Conservation (phyloP, 2,797 vertebrate genomes). For the Scolopax rusticola region DNA sequence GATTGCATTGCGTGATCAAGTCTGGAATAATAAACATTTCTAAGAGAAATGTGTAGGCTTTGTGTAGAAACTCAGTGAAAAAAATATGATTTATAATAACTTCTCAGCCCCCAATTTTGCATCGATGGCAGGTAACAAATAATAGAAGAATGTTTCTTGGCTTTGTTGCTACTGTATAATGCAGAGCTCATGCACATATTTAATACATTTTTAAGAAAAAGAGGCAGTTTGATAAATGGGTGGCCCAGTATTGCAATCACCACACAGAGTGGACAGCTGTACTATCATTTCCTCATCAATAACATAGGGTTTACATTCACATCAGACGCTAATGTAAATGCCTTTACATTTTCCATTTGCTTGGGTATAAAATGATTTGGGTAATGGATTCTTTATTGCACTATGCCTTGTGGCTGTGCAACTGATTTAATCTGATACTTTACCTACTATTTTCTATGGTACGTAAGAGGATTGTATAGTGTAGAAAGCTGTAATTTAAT, state of each 20-base stretch:
- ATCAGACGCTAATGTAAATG: slow-evolving; percentile 23
- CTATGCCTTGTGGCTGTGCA: slow-evolving; percentile 40
- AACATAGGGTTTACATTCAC: background rate
- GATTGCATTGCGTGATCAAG: background rate
- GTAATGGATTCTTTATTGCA: slow-evolving; percentile 46
- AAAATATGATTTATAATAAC: background rate
- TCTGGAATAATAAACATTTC: background rate
- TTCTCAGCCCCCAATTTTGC: background rate
- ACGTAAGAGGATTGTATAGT: background rate
- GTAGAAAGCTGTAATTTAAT: slow-evolving; percentile 46
- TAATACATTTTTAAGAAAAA: slow-evolving; percentile 29
- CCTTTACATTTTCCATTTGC: slow-evolving; percentile 49
- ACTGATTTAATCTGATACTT: slow-evolving; percentile 34
- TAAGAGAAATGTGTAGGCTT: background rate
- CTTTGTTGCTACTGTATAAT: background rate
- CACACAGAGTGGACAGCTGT: background rate
- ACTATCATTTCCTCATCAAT: background rate
- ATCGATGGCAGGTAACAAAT: background rate
- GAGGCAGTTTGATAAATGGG: slow-evolving; percentile 2
- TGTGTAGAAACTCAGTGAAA: background rate
- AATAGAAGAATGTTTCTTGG: background rate
- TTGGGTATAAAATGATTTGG: slow-evolving; percentile 46
- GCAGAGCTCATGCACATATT: background rate
- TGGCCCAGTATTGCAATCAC: background rate
- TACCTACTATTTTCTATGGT: background rate